These are phyloP conservation scores for Ceratotherium simum DNA, from an alignment of 2,113 vertebrate species.

Conservation along the genomic window DNA sequence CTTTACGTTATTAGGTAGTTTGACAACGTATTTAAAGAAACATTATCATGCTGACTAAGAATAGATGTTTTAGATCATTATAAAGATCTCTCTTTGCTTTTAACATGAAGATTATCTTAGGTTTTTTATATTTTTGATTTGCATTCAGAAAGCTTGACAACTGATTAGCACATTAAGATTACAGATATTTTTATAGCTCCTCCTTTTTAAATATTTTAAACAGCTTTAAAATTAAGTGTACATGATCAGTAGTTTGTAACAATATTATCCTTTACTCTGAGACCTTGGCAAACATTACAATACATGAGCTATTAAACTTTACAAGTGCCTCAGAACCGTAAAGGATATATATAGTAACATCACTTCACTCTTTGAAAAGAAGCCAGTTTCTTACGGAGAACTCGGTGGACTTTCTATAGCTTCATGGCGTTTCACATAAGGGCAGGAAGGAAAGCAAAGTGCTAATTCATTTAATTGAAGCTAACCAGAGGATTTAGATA, in stretches of 20 bases:
- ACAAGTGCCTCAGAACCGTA: background rate
- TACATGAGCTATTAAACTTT: conserved; percentile 45
- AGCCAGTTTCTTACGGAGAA: conserved; percentile 27
- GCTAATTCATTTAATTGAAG: background rate
- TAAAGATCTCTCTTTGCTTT: conserved; percentile 69
- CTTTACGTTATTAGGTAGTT: conserved; percentile 76
- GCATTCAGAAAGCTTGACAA: conserved; percentile 67
- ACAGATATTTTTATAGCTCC: background rate
- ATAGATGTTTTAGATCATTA: conserved; percentile 74
- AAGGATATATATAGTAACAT: background rate
- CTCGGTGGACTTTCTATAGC: background rate
- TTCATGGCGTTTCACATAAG: background rate
- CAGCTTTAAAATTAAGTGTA: conserved; percentile 18
- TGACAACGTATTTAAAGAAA: conserved; percentile 73
- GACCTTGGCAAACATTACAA: background rate
- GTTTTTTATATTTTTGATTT: conserved; percentile 54
- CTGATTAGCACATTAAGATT: conserved; percentile 41
- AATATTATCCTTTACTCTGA: background rate
- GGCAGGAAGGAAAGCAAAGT: background rate
- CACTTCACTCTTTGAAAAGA: conserved; percentile 22
- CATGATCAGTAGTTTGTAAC: conserved; percentile 15
- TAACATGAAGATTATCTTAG: conserved; percentile 70
- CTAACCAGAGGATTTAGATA: background rate
- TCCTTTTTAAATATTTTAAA: conserved; percentile 43
- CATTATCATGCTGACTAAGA: conserved; percentile 76